phyloP scores from a whole-genome alignment of 2,888 invertebrate species.

The Aphidius colemani region DNA sequence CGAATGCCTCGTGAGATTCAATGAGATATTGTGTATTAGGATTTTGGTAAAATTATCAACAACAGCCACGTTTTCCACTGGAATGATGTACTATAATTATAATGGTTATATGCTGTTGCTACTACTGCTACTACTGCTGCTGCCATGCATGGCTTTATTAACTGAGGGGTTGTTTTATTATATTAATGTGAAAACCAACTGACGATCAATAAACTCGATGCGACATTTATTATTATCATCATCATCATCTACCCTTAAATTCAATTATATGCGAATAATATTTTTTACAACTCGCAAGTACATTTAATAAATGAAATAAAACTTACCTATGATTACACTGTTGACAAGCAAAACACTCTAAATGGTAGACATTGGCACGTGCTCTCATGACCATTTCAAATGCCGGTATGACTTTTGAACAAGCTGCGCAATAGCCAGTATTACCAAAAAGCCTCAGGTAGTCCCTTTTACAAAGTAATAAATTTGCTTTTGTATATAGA shows the following conservation, averaged over 20 bases:
- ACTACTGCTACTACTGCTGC: too few species aligned
- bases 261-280: too few species aligned
- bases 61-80: slow-evolving; percentile 9
- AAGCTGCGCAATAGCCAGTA: slow-evolving; percentile 95
- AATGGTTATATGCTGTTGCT: not conserved
- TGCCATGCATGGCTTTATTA: slow-evolving; percentile 1
- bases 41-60: slow-evolving; percentile 1
- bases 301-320: too few species aligned
- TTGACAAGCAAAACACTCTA: slow-evolving; percentile 98
- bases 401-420: slow-evolving; percentile 96
- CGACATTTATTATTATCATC: too few species aligned
- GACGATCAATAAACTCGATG: too few species aligned
- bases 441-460: slow-evolving; percentile 96
- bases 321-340: slow-evolving; percentile 96
- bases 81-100: slow-evolving; percentile 11
- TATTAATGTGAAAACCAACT: not conserved
- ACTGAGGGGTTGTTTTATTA: slow-evolving; percentile 5
- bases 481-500: slow-evolving; percentile 92
- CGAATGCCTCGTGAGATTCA: too few species aligned
- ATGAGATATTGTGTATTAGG: too few species aligned
- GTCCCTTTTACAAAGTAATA: slow-evolving; percentile 93
- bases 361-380: slow-evolving; percentile 93
- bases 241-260: too few species aligned
- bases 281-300: too few species aligned
- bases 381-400: slow-evolving; percentile 99